Evolutionary conservation across 1,140 invertebrate genomes (phyloP).

Genomic region (Prorops nasuta): DNA sequence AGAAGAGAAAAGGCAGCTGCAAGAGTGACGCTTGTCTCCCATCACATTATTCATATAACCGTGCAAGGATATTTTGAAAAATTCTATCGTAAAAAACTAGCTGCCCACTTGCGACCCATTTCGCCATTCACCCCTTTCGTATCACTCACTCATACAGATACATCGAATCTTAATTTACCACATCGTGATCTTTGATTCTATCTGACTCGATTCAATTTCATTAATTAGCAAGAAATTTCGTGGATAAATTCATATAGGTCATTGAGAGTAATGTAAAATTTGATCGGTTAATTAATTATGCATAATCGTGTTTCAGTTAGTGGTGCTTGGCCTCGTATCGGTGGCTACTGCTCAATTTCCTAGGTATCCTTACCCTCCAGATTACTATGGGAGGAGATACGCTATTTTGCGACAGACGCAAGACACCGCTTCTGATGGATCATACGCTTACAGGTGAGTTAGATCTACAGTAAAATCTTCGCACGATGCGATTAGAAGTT

Average conservation of each 20-base stretch:
- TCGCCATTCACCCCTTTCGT: slow-evolving; percentile 11
- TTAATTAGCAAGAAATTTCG: no score
- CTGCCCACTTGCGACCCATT: slow-evolving; percentile 16
- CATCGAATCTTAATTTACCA: neutral
- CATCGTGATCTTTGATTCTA: neutral
- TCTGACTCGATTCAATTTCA: no score
- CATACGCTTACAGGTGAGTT: slow-evolving; percentile 37
- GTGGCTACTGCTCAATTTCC: slow-evolving; percentile 19
- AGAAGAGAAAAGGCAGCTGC: no score
- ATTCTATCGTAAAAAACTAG: no score
- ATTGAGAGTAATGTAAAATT: no score
- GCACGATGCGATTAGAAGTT: no score
- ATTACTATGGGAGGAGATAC: slow-evolving; percentile 25
- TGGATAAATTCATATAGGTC: no score
- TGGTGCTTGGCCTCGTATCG: slow-evolving; percentile 17
- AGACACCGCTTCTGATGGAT: slow-evolving; percentile 33
- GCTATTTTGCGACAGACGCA: slow-evolving; percentile 33
- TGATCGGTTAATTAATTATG: no score
- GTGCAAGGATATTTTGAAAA: no score
- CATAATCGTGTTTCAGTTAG: slow-evolving; percentile 20
- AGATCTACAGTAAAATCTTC: slow-evolving; percentile 22
- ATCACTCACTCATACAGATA: slow-evolving; percentile 13
- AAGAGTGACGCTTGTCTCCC: no score
- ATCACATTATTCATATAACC: no score
- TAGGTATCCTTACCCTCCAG: slow-evolving; percentile 27